Conservation (phyloP, 1,140 invertebrate species). For the Drosophila aff. region DNA sequence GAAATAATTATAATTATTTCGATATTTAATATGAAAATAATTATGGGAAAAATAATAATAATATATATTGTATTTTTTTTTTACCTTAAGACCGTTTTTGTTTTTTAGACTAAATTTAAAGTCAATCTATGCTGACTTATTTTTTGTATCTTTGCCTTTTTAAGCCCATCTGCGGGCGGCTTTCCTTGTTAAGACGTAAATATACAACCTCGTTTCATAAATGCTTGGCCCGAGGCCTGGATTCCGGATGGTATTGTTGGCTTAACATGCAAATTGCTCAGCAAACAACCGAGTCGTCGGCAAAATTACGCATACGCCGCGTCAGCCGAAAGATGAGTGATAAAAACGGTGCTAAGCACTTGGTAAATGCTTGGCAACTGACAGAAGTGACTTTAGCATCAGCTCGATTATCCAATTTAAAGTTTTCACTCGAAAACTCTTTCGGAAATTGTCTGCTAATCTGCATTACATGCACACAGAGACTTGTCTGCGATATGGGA, state of each 20-base stretch:
- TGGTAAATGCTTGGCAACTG: constrained; percentile 72
- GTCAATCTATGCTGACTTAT: background rate
- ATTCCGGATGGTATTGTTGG: constrained; percentile 27
- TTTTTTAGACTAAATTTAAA: too few species aligned
- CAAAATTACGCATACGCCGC: constrained; percentile 73
- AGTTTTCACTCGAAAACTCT: constrained; percentile 33
- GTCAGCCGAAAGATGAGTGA: constrained; percentile 54
- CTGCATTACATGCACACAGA: background rate
- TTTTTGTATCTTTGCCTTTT: constrained; percentile 7
- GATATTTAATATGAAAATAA: too few species aligned
- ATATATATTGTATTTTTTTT: too few species aligned
- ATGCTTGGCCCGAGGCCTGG: constrained; percentile 23
- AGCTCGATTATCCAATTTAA: constrained; percentile 68
- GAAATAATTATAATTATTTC: background rate
- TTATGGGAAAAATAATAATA: too few species aligned
- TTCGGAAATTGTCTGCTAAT: constrained; percentile 29
- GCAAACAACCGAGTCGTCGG: constrained; percentile 58
- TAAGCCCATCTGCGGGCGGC: background rate
- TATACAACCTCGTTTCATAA: constrained; percentile 27
- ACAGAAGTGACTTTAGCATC: constrained; percentile 52
- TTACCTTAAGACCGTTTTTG: too few species aligned
- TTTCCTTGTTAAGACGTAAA: background rate
- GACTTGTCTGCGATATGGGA: background rate
- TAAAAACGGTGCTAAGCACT: constrained; percentile 69
- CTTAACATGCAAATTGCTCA: constrained; percentile 64